phyloP scores from a whole-genome alignment of 2,888 invertebrate genomes.

The Apotomis turbidana region DNA sequence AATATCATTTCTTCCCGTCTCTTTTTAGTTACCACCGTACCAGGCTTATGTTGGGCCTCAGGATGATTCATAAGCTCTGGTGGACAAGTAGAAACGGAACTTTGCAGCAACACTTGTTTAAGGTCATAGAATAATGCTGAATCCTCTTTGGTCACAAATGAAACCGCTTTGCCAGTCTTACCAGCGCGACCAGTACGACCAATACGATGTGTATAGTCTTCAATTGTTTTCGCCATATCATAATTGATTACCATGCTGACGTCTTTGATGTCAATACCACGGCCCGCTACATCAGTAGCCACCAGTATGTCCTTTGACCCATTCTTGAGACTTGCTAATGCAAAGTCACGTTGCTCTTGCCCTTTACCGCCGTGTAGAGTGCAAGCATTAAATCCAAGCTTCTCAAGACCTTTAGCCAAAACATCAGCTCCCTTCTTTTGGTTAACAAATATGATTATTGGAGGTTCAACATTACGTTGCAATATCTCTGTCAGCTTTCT shows the following conservation, averaged over 20 bases:
- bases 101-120: constrained; percentile 94
- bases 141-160: constrained; percentile 99
- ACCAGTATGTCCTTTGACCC: constrained; percentile 99
- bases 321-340: constrained; percentile 96
- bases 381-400: constrained; percentile 97
- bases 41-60: constrained; percentile 99
- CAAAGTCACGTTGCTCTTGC: constrained; percentile 99
- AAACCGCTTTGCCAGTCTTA: constrained; percentile 97
- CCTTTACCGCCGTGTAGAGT: constrained; percentile 99
- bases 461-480: constrained; percentile 94
- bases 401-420: constrained; percentile 97
- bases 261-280: constrained; percentile 99
- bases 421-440: constrained; percentile 99
- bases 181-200: constrained; percentile 99
- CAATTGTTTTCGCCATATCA: constrained; percentile 99
- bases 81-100: constrained; percentile 97
- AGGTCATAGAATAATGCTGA: constrained; percentile 97
- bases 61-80: constrained; percentile 99
- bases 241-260: constrained; percentile 99
- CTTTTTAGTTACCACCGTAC: constrained; percentile 96
- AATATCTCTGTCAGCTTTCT: constrained; percentile 98
- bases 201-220: constrained; percentile 99
- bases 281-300: constrained; percentile 99
- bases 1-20: constrained; percentile 97
- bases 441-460: constrained; percentile 99